Evolutionary conservation across 2,797 vertebrate genomes (phyloP).

Genomic region (Gymnoscopelus microlampas): DNA sequence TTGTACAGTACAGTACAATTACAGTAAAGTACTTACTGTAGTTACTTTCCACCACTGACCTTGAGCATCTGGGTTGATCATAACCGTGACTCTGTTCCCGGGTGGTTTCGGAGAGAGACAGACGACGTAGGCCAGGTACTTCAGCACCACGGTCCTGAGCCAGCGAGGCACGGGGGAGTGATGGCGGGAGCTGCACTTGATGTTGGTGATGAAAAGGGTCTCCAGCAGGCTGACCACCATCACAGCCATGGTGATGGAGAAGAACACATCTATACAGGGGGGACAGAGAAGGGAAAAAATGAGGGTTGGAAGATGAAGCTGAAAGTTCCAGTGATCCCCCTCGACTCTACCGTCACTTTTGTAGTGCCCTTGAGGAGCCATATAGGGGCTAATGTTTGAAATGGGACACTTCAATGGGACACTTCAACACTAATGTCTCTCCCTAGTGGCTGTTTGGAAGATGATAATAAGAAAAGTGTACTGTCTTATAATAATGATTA

Average conservation of each 20-base stretch:
- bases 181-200: conserved; percentile 62
- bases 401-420: too few relatives aligned
- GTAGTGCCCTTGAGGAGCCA: too few relatives aligned
- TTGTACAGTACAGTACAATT: too few relatives aligned
- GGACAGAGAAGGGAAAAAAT: not conserved
- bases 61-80: conserved; percentile 34
- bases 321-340: too few relatives aligned
- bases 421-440: too few relatives aligned
- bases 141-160: conserved; percentile 65
- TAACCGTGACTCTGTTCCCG: conserved; percentile 50
- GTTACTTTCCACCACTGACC: conserved; percentile 20
- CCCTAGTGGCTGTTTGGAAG: too few relatives aligned
- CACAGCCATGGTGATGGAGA: conserved; percentile 75
- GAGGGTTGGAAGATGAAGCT: too few relatives aligned
- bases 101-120: conserved; percentile 43
- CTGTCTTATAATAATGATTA: too few relatives aligned
- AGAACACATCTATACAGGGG: conserved; percentile 65
- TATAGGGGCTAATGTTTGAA: too few relatives aligned
- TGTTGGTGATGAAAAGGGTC: conserved; percentile 76
- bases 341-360: too few relatives aligned
- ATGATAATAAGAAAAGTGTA: too few relatives aligned
- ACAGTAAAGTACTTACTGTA: too few relatives aligned
- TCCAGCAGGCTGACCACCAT: conserved; percentile 81
- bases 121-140: conserved; percentile 53
- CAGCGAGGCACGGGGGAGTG: conserved; percentile 61